These are phyloP conservation scores for Gila orcuttii DNA, from an alignment of 2,113 vertebrate genomes.

Conservation along the genomic window DNA sequence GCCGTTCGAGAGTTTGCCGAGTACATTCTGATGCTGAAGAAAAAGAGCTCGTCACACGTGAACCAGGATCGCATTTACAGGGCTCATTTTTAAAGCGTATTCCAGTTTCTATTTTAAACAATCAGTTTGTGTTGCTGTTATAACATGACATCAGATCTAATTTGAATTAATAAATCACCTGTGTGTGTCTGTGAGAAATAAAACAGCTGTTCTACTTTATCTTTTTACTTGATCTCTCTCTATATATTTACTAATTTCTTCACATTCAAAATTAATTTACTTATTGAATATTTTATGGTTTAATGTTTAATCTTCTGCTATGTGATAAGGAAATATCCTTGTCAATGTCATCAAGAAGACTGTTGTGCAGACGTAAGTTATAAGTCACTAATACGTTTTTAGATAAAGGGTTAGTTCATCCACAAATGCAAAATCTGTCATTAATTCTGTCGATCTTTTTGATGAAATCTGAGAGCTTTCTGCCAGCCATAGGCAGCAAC, in stretches of 20 bases:
- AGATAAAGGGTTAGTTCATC: no score
- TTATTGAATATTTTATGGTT: background rate
- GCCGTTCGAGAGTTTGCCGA: slow-evolving; percentile 87
- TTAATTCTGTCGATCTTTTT: no score
- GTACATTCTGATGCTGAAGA: slow-evolving; percentile 82
- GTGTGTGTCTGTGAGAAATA: background rate
- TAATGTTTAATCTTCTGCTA: background rate
- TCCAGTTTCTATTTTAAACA: background rate
- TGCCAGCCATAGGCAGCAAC: no score
- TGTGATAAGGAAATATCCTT: background rate
- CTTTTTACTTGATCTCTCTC: background rate
- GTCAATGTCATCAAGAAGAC: background rate
- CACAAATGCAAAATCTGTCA: no score
- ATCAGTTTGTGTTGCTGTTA: background rate
- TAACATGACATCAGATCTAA: background rate
- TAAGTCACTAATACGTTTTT: no score
- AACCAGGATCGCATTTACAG: slow-evolving; percentile 60
- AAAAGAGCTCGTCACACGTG: slow-evolving; percentile 72
- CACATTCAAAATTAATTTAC: background rate
- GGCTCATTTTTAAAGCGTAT: background rate
- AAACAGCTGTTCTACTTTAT: background rate
- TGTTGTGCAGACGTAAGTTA: background rate
- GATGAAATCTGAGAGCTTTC: no score
- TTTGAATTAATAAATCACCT: background rate
- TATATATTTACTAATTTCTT: background rate